Conservation (phyloP, 1,140 invertebrate species). For the Chionoecetes opilio region DNA sequence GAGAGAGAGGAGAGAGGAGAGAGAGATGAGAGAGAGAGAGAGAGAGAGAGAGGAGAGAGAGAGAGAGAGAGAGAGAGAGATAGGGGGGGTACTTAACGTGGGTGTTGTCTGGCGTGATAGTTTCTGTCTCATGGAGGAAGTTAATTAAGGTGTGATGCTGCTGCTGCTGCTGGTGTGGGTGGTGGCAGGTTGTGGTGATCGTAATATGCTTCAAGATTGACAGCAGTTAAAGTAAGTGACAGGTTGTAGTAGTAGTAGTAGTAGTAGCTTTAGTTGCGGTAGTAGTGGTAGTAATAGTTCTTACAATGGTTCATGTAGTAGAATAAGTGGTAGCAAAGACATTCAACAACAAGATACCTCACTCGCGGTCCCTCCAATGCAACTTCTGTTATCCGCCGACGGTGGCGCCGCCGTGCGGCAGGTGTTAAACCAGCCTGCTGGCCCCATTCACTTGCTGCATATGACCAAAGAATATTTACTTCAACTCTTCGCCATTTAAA, state of each 20-base stretch:
- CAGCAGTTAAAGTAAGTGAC: neutral
- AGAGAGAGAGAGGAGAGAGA: slow-evolving; percentile 1
- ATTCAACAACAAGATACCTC: no score
- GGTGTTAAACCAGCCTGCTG: no score
- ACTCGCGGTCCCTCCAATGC: no score
- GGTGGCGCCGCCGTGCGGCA: no score
- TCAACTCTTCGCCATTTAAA: no score
- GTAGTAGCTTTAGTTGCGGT: slow-evolving; percentile 32
- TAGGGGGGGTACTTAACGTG: neutral
- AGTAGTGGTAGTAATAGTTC: slow-evolving; percentile 39
- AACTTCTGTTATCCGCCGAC: no score
- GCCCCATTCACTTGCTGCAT: no score
- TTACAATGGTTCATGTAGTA: no score
- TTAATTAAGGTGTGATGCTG: neutral
- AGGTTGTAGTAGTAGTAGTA: slow-evolving; percentile 43
- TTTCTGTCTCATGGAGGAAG: neutral
- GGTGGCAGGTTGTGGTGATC: neutral
- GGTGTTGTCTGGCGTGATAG: neutral
- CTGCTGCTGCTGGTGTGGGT: neutral
- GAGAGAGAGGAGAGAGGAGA: no score
- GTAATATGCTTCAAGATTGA: neutral
- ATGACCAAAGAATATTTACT: no score
- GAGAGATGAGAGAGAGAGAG: neutral
- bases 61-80: slow-evolving; percentile 54
- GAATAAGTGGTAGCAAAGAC: no score